Evolutionary conservation across 2,888 invertebrate genomes (phyloP).

Genomic region (Carpatolechia fugitivella): DNA sequence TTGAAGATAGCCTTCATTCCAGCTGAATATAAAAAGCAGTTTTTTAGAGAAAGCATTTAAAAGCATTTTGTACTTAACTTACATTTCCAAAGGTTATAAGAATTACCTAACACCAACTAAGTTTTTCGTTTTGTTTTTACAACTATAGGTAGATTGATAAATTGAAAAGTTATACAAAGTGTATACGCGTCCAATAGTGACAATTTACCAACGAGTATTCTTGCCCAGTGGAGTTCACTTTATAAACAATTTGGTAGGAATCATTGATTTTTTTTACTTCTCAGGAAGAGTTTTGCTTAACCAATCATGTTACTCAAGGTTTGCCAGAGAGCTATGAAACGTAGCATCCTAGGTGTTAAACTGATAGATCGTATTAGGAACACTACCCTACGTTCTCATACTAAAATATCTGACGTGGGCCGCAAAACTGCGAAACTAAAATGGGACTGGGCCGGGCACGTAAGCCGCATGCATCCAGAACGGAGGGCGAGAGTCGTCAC

Average conservation of each 20-base stretch:
- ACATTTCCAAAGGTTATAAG: neutral
- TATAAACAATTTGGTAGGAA: neutral
- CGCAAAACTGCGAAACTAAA: too few relatives aligned
- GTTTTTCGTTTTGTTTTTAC: neutral
- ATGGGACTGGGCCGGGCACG: too few relatives aligned
- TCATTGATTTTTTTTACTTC: too few relatives aligned
- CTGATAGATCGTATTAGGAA: too few relatives aligned
- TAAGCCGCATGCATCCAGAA: too few relatives aligned
- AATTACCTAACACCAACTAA: neutral
- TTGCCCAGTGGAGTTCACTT: neutral
- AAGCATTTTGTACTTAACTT: constrained; percentile 10
- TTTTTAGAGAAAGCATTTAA: constrained; percentile 7
- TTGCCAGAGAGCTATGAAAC: neutral
- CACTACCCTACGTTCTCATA: too few relatives aligned
- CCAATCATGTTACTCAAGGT: neutral
- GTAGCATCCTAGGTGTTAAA: neutral
- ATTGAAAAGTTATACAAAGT: neutral
- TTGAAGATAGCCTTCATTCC: too few relatives aligned
- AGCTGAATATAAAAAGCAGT: neutral
- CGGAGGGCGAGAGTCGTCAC: too few relatives aligned
- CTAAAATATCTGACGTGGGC: too few relatives aligned
- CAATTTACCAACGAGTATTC: neutral
- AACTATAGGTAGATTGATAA: too few relatives aligned
- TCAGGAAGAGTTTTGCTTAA: too few relatives aligned
- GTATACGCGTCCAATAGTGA: neutral